Evolutionary conservation across 1,140 invertebrate species (phyloP).

Genomic region (Euura saliciscinereae): DNA sequence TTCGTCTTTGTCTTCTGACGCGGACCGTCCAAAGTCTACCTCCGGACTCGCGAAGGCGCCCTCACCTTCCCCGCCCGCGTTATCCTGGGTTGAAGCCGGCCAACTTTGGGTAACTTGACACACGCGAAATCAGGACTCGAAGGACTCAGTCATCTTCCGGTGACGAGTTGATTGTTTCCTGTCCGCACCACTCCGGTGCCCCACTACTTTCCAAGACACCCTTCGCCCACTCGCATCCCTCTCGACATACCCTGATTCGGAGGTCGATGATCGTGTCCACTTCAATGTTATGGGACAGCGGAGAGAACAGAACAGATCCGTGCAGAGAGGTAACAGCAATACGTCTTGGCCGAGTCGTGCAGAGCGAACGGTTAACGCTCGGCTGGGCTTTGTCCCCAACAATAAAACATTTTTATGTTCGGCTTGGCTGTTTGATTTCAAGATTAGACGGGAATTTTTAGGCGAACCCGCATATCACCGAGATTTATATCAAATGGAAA

Average conservation of each 20-base stretch:
- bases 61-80: background rate
- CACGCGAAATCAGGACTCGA: background rate
- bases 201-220: background rate
- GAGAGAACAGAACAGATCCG: conserved; percentile 15
- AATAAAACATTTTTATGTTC: conserved; percentile 61
- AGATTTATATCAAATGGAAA: conserved; percentile 54
- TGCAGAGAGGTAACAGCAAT: conserved; percentile 7
- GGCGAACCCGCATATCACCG: conserved; percentile 60
- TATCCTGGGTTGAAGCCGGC: background rate
- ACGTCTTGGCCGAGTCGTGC: background rate
- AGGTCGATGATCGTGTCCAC: background rate
- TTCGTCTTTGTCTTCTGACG: conserved; percentile 49
- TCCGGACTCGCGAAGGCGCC: background rate
- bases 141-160: conserved; percentile 6
- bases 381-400: conserved; percentile 38
- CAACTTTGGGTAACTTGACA: background rate
- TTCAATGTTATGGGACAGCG: background rate
- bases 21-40: background rate
- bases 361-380: conserved; percentile 9
- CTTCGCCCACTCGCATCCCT: background rate
- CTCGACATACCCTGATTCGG: background rate
- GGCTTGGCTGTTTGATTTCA: conserved; percentile 54
- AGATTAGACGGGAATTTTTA: conserved; percentile 59
- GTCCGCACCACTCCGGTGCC: background rate
- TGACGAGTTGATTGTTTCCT: conserved; percentile 4